phyloP scores from a whole-genome alignment of 2,113 vertebrate genomes.

The Antigone vipio region DNA sequence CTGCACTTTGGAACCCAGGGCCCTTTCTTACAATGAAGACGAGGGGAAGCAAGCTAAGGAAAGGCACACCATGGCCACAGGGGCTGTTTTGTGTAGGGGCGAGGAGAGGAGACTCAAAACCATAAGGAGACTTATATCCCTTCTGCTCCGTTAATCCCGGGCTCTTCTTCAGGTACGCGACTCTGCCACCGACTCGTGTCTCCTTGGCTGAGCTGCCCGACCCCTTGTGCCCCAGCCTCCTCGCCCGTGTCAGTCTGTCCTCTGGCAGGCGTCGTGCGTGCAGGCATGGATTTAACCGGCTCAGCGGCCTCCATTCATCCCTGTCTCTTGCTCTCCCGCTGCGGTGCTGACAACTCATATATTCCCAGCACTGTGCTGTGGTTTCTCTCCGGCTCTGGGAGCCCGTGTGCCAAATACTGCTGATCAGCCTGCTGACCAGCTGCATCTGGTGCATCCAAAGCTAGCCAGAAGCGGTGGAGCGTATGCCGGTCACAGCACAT shows the following conservation, averaged over 20 bases:
- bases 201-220: not conserved
- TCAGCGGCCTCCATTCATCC: not conserved
- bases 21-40: not conserved
- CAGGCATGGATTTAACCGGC: not conserved
- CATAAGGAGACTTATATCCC: not conserved
- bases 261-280: not conserved
- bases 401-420: slow-evolving; percentile 16
- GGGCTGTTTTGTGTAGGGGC: not conserved
- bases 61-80: not conserved
- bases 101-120: not conserved
- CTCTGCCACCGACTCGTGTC: accelerated
- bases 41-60: not conserved
- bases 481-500: accelerated
- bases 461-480: not conserved
- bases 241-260: not conserved
- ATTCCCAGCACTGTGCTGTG: slow-evolving; percentile 6
- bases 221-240: not conserved
- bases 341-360: slow-evolving; percentile 31
- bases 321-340: not conserved
- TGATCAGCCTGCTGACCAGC: slow-evolving; percentile 54
- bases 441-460: slow-evolving; percentile 1
- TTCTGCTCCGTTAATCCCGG: not conserved
- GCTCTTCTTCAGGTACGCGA: not conserved
- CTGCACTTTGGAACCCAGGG: not conserved
- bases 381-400: slow-evolving; percentile 33